These are phyloP conservation scores for Caenorhabditis latens DNA, from an alignment of 1,140 invertebrate species.

Conservation along the genomic window DNA sequence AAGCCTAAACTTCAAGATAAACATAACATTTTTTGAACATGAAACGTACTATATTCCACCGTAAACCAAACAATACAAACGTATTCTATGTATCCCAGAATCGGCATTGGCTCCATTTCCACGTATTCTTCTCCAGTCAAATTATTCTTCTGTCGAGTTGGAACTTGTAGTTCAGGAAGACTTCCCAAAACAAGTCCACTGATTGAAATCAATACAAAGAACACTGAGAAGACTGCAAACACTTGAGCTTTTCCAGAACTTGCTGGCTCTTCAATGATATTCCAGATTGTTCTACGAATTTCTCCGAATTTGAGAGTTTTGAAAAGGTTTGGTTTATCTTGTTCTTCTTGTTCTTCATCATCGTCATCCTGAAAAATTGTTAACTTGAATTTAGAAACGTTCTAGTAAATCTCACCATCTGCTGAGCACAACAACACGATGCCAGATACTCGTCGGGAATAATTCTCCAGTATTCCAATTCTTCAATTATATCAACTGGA, in stretches of 20 bases:
- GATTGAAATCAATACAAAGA: constrained; percentile 73
- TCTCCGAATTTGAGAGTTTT: constrained; percentile 68
- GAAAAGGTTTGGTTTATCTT: constrained; percentile 67
- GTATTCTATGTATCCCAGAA: constrained; percentile 68
- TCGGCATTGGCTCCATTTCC: constrained; percentile 71
- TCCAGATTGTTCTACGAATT: constrained; percentile 68
- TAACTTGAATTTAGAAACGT: constrained; percentile 29
- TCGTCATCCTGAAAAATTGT: constrained; percentile 62
- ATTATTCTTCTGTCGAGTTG: constrained; percentile 40
- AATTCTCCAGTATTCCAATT: constrained; percentile 71
- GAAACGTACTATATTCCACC: constrained; percentile 68
- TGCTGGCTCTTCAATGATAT: constrained; percentile 70
- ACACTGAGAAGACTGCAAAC: constrained; percentile 69
- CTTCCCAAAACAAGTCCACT: constrained; percentile 71
- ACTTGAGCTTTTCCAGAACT: constrained; percentile 70
- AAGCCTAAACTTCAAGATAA: not conserved
- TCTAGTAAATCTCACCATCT: not conserved
- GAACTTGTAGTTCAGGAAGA: constrained; percentile 70
- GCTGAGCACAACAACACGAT: constrained; percentile 65
- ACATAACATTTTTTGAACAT: not conserved
- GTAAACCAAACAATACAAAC: constrained; percentile 74
- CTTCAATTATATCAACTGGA: constrained; percentile 70
- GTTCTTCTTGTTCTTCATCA: constrained; percentile 17
- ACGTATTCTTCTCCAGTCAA: constrained; percentile 47
- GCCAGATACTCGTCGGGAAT: constrained; percentile 64